phyloP scores from a whole-genome alignment of 2,888 invertebrate species.

The Lypha dubia region DNA sequence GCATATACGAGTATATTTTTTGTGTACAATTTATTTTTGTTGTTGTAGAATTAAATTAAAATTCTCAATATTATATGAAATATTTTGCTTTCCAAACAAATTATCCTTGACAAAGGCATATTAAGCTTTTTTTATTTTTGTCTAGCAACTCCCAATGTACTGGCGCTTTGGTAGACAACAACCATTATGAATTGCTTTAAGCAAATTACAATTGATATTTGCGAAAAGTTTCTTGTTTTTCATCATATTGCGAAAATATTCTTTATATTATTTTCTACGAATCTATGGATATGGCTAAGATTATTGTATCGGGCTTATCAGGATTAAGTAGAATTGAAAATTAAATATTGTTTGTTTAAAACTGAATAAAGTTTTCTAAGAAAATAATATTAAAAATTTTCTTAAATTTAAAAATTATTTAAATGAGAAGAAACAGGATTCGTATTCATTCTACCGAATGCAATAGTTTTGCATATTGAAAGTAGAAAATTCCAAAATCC shows the following conservation, averaged over 20 bases:
- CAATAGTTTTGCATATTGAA: no score
- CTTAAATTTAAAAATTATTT: no score
- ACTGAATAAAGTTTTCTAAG: no score
- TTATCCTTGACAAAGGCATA: constrained; percentile 43
- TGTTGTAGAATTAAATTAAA: constrained; percentile 11
- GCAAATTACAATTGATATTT: not conserved
- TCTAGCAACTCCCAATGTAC: not conserved
- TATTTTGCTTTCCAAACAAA: constrained; percentile 12
- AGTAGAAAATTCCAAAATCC: no score
- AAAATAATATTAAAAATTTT: no score
- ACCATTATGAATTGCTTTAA: constrained; percentile 28
- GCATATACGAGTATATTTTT: not conserved
- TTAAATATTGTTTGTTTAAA: no score
- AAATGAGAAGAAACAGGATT: no score
- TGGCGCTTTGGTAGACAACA: constrained; percentile 28
- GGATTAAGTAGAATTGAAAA: not conserved
- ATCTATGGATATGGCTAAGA: not conserved
- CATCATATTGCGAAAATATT: not conserved
- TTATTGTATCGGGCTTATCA: not conserved
- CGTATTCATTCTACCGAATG: no score
- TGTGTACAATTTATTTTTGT: not conserved
- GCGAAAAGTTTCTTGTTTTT: not conserved
- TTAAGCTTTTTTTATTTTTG: constrained; percentile 4
- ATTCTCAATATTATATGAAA: not conserved
- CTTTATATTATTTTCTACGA: not conserved